These are phyloP conservation scores for Tholera decimalis DNA, from an alignment of 2,888 invertebrate species.

Conservation along the genomic window DNA sequence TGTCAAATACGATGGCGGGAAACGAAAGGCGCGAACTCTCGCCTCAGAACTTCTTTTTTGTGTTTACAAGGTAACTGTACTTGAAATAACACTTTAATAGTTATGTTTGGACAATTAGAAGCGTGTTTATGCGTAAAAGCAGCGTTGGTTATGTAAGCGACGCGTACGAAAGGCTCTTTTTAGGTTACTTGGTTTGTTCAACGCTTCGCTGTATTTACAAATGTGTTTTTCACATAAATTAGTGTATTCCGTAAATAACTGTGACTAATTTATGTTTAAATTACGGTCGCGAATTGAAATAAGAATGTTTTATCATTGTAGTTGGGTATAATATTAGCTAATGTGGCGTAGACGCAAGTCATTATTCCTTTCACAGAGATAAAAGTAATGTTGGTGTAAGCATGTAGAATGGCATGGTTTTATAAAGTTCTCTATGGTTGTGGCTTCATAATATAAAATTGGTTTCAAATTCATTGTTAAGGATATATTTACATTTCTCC, in stretches of 20 bases:
- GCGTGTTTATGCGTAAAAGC: constrained; percentile 52
- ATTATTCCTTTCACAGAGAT: constrained; percentile 45
- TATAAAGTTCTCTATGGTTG: background rate
- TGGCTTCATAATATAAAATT: background rate
- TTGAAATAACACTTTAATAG: constrained; percentile 28
- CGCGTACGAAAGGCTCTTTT: constrained; percentile 53
- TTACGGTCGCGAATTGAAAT: constrained; percentile 38
- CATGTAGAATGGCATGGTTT: constrained; percentile 25
- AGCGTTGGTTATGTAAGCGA: constrained; percentile 70
- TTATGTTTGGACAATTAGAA: constrained; percentile 27
- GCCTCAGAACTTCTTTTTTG: constrained; percentile 61
- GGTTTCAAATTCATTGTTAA: background rate
- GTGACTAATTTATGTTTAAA: constrained; percentile 53
- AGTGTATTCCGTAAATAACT: constrained; percentile 62
- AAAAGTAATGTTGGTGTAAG: constrained; percentile 11
- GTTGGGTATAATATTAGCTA: constrained; percentile 33
- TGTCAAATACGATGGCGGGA: constrained; percentile 91
- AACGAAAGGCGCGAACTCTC: constrained; percentile 75
- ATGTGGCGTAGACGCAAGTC: constrained; percentile 30
- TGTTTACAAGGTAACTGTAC: constrained; percentile 66
- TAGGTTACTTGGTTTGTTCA: constrained; percentile 71
- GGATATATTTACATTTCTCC: background rate
- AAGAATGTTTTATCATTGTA: constrained; percentile 27
- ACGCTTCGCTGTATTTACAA: constrained; percentile 56
- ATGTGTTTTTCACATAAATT: constrained; percentile 46